Evolutionary conservation across 2,797 vertebrate genomes (phyloP), one percentile per base, ranked within the genome.

Genomic region (Acrossocheilus wenchowensis): DNA sequence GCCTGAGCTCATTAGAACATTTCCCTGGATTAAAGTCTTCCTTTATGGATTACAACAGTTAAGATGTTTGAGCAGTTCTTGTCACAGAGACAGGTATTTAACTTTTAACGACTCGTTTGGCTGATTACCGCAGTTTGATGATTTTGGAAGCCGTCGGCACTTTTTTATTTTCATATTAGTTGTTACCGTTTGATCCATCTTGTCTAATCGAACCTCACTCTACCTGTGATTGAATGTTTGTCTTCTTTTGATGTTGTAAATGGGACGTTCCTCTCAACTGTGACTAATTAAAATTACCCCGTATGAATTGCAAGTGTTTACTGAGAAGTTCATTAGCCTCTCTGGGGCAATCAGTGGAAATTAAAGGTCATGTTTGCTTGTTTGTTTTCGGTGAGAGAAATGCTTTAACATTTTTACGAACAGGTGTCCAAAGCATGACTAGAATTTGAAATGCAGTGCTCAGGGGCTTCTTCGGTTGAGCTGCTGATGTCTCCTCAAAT

Each of bases 221-320:
- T 93, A 91, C 36, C 87, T 90, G 92, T 95, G 93, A 94, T 95
- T 94, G 95, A 95, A 94, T 94, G 93, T 94, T 95, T 95, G 91
- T 95, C 92, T 93, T 92, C 90, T 92, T 94, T 94, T 92, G 90
- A 93, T 93, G 91, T 93, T 85, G 89, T 93, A 89, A 89, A 93
- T 89, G 84, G 89, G 89, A 91, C 66, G 81, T 78, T 88, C 83
- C 78, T 87, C 92, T 95, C 90, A 91, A 90, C 86, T 84, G 92
- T 91, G 93, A 92, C 92, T 94, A 95, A 96, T 95, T 96, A 95
- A 95, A 94, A 95, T 91, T 90, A 93, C 92, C 94, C 92, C 87
- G 89, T 92, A 93, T 93, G 87, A 92, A 93, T 93, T 93, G 92
- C 92, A 92, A 92, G 93, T 95, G 93, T 95, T 95, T 95, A 91